phyloP scores from a whole-genome alignment of 2,113 vertebrate genomes.

The Nyctibius bracteatus region DNA sequence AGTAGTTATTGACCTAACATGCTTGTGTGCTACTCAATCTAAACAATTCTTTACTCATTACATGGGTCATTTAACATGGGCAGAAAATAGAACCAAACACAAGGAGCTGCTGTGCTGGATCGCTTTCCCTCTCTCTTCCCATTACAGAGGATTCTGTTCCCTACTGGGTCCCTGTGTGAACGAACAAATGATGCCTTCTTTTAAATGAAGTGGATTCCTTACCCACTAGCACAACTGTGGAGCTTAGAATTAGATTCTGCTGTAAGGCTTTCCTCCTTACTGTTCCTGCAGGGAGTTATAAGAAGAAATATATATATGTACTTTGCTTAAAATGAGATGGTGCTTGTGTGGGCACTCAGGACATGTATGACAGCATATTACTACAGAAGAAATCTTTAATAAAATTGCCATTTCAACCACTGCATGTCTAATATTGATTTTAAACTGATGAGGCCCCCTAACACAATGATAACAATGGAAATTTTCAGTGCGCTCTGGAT shows the following conservation, averaged over 20 bases:
- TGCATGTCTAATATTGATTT: not conserved
- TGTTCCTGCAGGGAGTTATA: not conserved
- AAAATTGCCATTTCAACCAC: not conserved
- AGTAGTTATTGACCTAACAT: not conserved
- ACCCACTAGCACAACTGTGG: not conserved
- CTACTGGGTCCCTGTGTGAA: not conserved
- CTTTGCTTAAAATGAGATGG: not conserved
- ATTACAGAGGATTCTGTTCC: not conserved
- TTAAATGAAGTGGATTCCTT: not conserved
- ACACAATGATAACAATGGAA: not conserved
- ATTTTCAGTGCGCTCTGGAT: not conserved
- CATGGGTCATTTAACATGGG: not conserved
- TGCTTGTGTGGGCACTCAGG: not conserved
- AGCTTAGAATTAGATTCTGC: not conserved
- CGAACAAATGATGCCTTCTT: not conserved
- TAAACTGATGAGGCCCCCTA: not conserved
- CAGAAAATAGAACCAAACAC: not conserved
- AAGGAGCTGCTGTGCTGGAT: not conserved
- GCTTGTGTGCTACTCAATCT: not conserved
- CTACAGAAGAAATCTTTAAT: not conserved
- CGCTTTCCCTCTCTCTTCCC: not conserved
- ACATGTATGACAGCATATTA: not conserved
- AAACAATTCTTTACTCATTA: conserved; percentile 14
- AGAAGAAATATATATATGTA: not conserved
- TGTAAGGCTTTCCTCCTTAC: not conserved